Percentiles rank a stretch among this genome's conserved stretches.
Conservation (phyloP, 2,888 invertebrate genomes). For the Eupithecia subumbrata region DNA sequence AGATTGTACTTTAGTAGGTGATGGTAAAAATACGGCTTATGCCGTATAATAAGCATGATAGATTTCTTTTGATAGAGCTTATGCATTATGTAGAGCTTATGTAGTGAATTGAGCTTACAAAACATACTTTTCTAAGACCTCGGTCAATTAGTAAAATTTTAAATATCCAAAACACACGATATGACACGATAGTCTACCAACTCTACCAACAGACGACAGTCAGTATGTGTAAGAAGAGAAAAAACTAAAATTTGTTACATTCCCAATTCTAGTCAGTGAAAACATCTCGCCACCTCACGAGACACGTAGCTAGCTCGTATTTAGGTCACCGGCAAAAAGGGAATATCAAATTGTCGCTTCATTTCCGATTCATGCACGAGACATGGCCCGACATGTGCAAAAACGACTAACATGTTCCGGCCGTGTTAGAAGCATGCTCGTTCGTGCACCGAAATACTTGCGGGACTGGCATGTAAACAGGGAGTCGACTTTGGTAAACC, state of each 20-base stretch:
- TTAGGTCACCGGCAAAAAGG: constrained; percentile 22
- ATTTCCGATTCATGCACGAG: constrained; percentile 65
- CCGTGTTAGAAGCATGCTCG: constrained; percentile 59
- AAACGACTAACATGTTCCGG: constrained; percentile 53
- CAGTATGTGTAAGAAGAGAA: too few species aligned
- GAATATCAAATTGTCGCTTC: constrained; percentile 38
- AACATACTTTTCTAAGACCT: too few species aligned
- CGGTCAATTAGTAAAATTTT: too few species aligned
- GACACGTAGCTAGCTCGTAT: constrained; percentile 7
- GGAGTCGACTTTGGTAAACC: neutral
- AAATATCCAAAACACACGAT: too few species aligned
- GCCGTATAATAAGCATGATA: too few species aligned
- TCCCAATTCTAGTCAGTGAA: neutral
- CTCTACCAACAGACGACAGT: too few species aligned
- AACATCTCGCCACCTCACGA: constrained; percentile 3
- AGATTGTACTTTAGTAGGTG: too few species aligned
- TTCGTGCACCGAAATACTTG: constrained; percentile 25
- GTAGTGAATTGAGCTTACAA: too few species aligned
- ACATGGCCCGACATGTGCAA: constrained; percentile 62
- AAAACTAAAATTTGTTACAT: neutral
- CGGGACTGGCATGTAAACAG: neutral
- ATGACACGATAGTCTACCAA: too few species aligned
- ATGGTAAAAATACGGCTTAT: too few species aligned
- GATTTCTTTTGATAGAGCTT: too few species aligned
- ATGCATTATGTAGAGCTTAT: too few species aligned